Percentiles rank a stretch among this genome's conserved stretches.
phyloP scores from a whole-genome alignment of 2,113 vertebrate genomes.

The Elanus axillaris region DNA sequence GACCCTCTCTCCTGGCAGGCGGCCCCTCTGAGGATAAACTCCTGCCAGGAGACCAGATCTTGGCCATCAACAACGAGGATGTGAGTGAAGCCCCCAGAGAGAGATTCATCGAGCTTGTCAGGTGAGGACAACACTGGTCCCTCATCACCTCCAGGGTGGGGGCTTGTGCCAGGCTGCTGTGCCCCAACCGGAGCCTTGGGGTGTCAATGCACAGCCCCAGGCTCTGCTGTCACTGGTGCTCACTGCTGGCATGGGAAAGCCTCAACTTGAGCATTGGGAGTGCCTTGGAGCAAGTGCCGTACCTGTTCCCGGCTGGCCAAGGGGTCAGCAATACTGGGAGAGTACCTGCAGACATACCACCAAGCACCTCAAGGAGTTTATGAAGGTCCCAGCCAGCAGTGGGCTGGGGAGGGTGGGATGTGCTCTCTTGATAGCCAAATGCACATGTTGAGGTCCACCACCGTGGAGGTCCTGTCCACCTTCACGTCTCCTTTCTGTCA shows the following conservation, averaged over 20 bases:
- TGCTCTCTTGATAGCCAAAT: not conserved
- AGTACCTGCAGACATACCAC: not conserved
- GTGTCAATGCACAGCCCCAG: not conserved
- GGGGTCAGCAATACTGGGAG: not conserved
- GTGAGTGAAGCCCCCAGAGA: constrained; percentile 92
- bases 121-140: constrained; percentile 71
- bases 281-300: not conserved
- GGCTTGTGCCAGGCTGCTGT: not conserved
- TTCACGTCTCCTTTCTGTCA: constrained; percentile 65
- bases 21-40: constrained; percentile 95
- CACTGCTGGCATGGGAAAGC: not conserved
- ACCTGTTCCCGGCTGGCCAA: not conserved
- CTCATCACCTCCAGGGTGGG: not conserved
- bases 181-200: not conserved
- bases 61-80: constrained; percentile 93
- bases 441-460: not conserved
- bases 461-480: not conserved
- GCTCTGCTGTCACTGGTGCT: not conserved
- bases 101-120: constrained; percentile 97
- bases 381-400: rapidly evolving
- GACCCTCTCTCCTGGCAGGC: constrained; percentile 75
- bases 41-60: constrained; percentile 93
- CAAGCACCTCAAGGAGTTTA: not conserved
- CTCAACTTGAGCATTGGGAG: not conserved
- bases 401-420: not conserved